Evolutionary conservation across 2,113 vertebrate genomes (phyloP).

Genomic region (Hucho hucho): DNA sequence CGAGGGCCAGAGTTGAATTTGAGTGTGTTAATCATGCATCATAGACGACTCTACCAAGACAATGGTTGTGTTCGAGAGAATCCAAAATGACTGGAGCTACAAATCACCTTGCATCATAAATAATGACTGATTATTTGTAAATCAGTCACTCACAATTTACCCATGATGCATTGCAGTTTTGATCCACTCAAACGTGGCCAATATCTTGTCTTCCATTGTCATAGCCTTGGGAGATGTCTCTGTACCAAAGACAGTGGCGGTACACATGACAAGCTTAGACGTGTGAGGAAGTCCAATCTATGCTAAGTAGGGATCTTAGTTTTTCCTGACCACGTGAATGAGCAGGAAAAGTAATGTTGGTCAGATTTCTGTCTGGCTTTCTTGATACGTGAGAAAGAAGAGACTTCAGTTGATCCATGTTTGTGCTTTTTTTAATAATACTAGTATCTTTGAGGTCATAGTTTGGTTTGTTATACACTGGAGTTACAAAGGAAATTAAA

Average conservation of each 20-base stretch:
- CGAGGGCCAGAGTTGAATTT: no score
- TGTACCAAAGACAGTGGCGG: constrained; percentile 99
- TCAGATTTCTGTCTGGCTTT: constrained; percentile 64
- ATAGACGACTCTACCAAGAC: no score
- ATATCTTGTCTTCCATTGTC: constrained; percentile 99
- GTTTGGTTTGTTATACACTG: constrained; percentile 99
- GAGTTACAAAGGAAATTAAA: constrained; percentile 93
- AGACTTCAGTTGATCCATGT: constrained; percentile 87
- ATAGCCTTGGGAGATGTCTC: constrained; percentile 81
- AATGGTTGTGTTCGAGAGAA: no score
- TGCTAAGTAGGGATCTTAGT: constrained; percentile 5
- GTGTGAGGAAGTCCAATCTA: constrained; percentile 83
- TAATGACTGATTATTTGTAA: no score
- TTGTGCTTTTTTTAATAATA: constrained; percentile 98
- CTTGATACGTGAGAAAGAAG: constrained; percentile 61
- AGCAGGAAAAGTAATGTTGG: constrained; percentile 34
- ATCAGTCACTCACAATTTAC: no score
- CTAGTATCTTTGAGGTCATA: constrained; percentile 99
- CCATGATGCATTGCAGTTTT: no score
- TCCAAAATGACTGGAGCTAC: no score
- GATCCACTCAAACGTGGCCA: constrained; percentile 50
- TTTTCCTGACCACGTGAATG: constrained; percentile 34
- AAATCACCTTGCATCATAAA: no score
- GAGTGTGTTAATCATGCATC: no score
- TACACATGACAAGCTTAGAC: constrained; percentile 99